Base-by-base conservation (phyloP, 2,888 invertebrate species). In the Plemyria rubiginata region DNA sequence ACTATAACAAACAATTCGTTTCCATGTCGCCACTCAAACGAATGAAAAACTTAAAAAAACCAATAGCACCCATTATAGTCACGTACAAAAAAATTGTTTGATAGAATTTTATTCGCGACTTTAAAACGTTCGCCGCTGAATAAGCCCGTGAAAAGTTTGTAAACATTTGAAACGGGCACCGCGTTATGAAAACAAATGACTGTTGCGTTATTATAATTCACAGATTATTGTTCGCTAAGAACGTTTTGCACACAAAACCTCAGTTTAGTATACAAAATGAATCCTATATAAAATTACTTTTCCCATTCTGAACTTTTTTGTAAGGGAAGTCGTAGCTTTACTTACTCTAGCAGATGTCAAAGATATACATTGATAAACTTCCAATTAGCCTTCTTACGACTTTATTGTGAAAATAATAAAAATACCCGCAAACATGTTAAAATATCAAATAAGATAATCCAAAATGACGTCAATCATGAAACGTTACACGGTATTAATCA, bases 161-260 rank as follows among this genome's bases (percentile, higher is more conserved):
- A 66, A 57, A 67, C 52, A 70, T 60, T 50, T 46, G 48, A 40
- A 52, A 49, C 59, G 54, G 58, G 59, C 49, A 52, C 55, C 52
- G 54, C 50, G 46, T 68, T 53, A 52, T 60, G 41, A 56, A 55
- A 62, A 61, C 55, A 55, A 55, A 22, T 56, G 29, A 56, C 52
- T 45, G 43, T 15, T 15, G 15, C 28, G 13, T 38, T 52, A 16
- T 48, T 22, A 22, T 43, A 36, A 22, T 57, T 16, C 43, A 48
- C 32, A 2, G n/a, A 29, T 8, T 29, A 48, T 48, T 9, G 13
- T n/a, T 48, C 28, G 28, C 16, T 45, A 16, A 16, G 9, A 43
- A 15, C 43, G 12, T 15, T 8, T 8, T 15, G 43, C 7, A 4
- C 9, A 11, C 36, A 1, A 7, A 38, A 1, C 11, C 36, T 6